Evolutionary conservation across 2,113 vertebrate genomes (phyloP).

Genomic region (Clinocottus analis): DNA sequence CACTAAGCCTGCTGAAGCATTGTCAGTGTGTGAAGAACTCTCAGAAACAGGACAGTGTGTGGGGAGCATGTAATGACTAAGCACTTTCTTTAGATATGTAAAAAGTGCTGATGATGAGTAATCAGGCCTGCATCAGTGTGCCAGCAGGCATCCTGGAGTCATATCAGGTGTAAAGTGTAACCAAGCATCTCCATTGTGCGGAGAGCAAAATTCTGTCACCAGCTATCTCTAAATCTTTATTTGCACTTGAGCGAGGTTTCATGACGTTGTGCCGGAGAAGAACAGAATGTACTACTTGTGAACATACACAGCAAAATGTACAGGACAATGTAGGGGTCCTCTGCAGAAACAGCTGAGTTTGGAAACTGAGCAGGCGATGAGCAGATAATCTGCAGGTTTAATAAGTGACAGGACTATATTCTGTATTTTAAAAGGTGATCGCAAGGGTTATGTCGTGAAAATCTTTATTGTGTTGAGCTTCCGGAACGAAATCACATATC

Average conservation of each 20-base stretch:
- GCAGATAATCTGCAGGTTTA: constrained; percentile 32
- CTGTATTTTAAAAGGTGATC: not conserved
- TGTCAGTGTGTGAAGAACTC: constrained; percentile 20
- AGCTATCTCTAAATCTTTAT: constrained; percentile 24
- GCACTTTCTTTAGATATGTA: not conserved
- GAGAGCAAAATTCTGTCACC: not conserved
- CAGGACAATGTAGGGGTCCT: not conserved
- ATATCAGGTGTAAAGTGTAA: constrained; percentile 7
- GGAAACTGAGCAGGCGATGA: constrained; percentile 4
- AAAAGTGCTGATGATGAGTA: not conserved
- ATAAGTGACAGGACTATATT: constrained; percentile 19
- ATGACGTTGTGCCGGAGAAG: not conserved
- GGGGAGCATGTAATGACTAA: constrained; percentile 4
- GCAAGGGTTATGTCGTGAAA: not conserved
- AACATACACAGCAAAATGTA: not conserved
- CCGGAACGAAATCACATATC: not conserved
- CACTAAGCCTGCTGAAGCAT: constrained; percentile 35
- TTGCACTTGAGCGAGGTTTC: not conserved
- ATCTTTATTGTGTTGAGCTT: not conserved
- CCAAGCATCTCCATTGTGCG: not conserved
- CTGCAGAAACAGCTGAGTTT: constrained; percentile 28
- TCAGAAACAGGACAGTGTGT: constrained; percentile 3
- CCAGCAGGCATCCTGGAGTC: constrained; percentile 15
- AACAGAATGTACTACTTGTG: not conserved
- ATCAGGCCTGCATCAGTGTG: not conserved